These are phyloP conservation scores for Boloria euphrosyne DNA, from an alignment of 2,888 invertebrate species.

Conservation along the genomic window DNA sequence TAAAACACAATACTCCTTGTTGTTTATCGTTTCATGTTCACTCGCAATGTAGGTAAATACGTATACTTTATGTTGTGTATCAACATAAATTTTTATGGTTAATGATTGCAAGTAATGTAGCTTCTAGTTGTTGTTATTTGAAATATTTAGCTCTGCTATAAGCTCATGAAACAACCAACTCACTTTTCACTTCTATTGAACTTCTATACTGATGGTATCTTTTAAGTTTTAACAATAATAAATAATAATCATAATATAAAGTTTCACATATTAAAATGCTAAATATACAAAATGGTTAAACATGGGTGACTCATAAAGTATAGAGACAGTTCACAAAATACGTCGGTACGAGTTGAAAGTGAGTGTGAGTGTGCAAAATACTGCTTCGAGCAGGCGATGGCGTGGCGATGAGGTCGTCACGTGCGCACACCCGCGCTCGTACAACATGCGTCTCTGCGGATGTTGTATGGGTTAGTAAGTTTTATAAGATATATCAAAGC, in stretches of 20 bases:
- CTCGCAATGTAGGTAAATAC: too few relatives aligned
- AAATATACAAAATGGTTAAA: not conserved
- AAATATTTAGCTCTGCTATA: too few relatives aligned
- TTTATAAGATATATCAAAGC: not conserved
- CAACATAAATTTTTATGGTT: too few relatives aligned
- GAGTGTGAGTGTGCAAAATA: constrained; percentile 67
- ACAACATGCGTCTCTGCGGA: constrained; percentile 77
- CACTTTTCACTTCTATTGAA: too few relatives aligned
- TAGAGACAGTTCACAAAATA: constrained; percentile 55
- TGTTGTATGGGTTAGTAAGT: constrained; percentile 75
- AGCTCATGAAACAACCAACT: too few relatives aligned
- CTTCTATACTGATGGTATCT: too few relatives aligned
- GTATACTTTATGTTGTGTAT: too few relatives aligned
- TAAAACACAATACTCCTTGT: too few relatives aligned
- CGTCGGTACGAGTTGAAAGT: constrained; percentile 66
- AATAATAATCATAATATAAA: not conserved
- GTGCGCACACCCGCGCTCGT: constrained; percentile 64
- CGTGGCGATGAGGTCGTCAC: constrained; percentile 63
- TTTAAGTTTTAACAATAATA: too few relatives aligned
- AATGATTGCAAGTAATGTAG: too few relatives aligned
- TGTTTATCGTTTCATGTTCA: too few relatives aligned
- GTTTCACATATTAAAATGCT: not conserved
- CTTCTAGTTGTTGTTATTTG: too few relatives aligned
- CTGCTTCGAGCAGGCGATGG: constrained; percentile 55
- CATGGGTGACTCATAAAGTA: constrained; percentile 39